These are phyloP conservation scores for Pristis pectinata DNA, from an alignment of 2,797 vertebrate species.

Conservation along the genomic window DNA sequence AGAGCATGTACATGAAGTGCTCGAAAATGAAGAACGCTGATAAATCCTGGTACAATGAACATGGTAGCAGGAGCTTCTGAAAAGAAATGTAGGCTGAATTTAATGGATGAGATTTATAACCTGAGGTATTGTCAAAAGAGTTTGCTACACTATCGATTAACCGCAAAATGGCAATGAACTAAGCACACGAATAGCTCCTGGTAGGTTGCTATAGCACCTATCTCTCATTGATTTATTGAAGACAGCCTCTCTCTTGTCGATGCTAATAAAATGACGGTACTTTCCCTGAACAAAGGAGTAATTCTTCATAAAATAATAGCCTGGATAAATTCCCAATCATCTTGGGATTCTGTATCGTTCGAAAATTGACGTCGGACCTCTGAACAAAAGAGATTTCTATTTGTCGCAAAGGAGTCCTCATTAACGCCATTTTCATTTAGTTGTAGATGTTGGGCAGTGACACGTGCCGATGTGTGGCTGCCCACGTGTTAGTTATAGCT, in stretches of 20 bases:
- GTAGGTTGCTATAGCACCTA: conserved; percentile 37
- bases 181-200: background rate
- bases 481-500: background rate
- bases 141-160: conserved; percentile 2
- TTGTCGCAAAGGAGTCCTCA: background rate
- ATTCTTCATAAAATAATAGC: background rate
- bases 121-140: background rate
- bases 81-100: background rate
- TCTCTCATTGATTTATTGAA: conserved; percentile 35
- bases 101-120: background rate
- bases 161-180: background rate
- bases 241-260: background rate
- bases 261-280: background rate
- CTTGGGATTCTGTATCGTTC: background rate
- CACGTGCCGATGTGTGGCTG: background rate
- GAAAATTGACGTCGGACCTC: background rate
- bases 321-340: background rate
- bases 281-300: background rate
- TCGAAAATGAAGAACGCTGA: background rate
- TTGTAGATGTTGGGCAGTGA: background rate
- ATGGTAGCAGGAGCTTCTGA: background rate
- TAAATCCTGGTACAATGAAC: no score
- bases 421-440: no score
- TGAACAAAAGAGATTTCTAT: background rate
- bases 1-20: background rate